phyloP scores from a whole-genome alignment of 2,888 invertebrate genomes.

The Himalopsyche kuldschensis region DNA sequence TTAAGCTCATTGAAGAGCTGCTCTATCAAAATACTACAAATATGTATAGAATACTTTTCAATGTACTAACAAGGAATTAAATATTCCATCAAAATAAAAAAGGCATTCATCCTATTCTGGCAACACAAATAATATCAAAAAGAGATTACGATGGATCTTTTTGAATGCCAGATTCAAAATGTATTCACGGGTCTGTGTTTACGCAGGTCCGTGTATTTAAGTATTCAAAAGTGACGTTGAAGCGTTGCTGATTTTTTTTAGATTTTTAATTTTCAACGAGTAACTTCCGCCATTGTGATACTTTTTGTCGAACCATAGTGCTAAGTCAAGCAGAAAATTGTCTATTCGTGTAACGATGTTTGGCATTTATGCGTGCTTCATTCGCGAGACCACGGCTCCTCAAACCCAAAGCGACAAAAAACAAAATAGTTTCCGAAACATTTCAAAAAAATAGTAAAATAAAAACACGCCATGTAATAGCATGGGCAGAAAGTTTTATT shows the following conservation, averaged over 20 bases:
- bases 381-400: background rate
- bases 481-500: no score
- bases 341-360: slow-evolving; percentile 33
- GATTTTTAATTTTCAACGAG: slow-evolving; percentile 11
- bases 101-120: background rate
- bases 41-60: background rate
- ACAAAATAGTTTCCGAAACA: no score
- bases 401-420: background rate
- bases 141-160: background rate
- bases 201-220: background rate
- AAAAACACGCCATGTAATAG: no score
- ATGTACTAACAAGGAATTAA: background rate
- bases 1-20: background rate
- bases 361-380: slow-evolving; percentile 22
- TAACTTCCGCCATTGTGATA: slow-evolving; percentile 2
- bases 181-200: background rate
- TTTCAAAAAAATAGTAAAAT: no score
- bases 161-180: background rate
- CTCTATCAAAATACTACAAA: background rate
- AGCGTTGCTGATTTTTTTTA: background rate
- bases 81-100: background rate
- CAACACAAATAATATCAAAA: background rate
- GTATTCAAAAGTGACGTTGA: background rate
- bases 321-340: slow-evolving; percentile 31
- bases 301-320: slow-evolving; percentile 4